Percentiles rank a stretch among this genome's conserved stretches.
Evolutionary conservation across 2,888 invertebrate genomes (phyloP).

Genomic region (Panopea generosa): DNA sequence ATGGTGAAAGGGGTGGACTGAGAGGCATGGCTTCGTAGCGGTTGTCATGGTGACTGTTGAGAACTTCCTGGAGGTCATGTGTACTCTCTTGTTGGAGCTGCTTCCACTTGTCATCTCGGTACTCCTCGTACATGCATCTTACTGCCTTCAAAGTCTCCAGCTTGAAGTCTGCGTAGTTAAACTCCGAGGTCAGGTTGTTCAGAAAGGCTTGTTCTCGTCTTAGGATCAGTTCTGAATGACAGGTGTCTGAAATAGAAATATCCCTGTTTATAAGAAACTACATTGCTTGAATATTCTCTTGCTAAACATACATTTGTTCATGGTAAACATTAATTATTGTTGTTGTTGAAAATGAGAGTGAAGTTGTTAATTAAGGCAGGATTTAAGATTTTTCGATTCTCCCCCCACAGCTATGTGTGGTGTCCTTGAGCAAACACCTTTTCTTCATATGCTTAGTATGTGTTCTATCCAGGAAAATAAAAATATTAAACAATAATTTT

Average conservation of each 20-base stretch:
- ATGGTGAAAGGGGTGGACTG: constrained; percentile 13
- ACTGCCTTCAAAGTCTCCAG: constrained; percentile 17
- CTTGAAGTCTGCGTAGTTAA: constrained; percentile 37
- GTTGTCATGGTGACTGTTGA: constrained; percentile 10
- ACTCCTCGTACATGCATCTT: constrained; percentile 38
- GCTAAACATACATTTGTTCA: too few species aligned
- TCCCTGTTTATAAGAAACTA: not conserved
- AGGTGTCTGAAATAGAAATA: constrained; percentile 33
- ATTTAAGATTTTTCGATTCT: too few species aligned
- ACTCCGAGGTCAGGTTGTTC: constrained; percentile 9
- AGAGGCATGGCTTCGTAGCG: not conserved
- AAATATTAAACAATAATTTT: too few species aligned
- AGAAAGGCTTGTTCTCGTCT: constrained; percentile 3
- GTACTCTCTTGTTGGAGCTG: constrained; percentile 43
- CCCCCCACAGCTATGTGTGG: too few species aligned
- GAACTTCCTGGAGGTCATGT: constrained; percentile 22
- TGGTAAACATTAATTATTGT: too few species aligned
- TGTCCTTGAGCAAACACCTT: too few species aligned
- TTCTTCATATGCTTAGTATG: too few species aligned
- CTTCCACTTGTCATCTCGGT: constrained; percentile 31
- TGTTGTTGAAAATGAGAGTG: not conserved
- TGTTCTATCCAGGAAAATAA: too few species aligned
- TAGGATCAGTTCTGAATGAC: constrained; percentile 16
- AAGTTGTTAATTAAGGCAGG: not conserved
- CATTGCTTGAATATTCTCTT: not conserved